Conservation (phyloP, 2,797 vertebrate genomes). For the Sebastes aleutianus region DNA sequence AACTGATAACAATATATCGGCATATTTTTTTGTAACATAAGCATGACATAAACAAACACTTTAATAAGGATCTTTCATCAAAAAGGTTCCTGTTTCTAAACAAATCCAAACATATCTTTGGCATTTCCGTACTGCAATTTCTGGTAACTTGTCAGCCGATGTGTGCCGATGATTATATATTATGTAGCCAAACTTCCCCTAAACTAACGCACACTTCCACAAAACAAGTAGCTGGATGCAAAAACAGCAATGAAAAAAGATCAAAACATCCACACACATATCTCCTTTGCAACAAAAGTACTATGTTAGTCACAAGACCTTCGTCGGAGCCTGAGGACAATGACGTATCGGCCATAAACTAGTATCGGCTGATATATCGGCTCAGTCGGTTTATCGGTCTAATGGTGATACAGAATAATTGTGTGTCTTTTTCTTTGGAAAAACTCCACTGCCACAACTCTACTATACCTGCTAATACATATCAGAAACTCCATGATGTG, state of each 20-base stretch:
- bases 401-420: not conserved
- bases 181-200: no score
- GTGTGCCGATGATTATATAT: no score
- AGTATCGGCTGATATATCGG: not conserved
- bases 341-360: not conserved
- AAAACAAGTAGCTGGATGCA: no score
- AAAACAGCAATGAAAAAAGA: no score
- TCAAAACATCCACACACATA: not conserved
- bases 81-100: not conserved
- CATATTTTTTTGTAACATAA: no score
- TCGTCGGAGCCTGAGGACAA: not conserved
- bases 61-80: not conserved
- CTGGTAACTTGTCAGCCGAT: not conserved
- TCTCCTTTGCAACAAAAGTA: not conserved
- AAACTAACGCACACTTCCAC: no score
- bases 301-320: not conserved
- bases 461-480: not conserved
- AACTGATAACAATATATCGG: not conserved
- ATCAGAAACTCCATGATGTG: not conserved
- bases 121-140: not conserved
- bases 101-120: not conserved
- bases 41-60: not conserved
- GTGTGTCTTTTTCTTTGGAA: no score
- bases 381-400: not conserved
- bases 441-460: not conserved